Evolutionary conservation across 2,797 vertebrate species (phyloP).

Genomic region (Pachyuromys duprasi): DNA sequence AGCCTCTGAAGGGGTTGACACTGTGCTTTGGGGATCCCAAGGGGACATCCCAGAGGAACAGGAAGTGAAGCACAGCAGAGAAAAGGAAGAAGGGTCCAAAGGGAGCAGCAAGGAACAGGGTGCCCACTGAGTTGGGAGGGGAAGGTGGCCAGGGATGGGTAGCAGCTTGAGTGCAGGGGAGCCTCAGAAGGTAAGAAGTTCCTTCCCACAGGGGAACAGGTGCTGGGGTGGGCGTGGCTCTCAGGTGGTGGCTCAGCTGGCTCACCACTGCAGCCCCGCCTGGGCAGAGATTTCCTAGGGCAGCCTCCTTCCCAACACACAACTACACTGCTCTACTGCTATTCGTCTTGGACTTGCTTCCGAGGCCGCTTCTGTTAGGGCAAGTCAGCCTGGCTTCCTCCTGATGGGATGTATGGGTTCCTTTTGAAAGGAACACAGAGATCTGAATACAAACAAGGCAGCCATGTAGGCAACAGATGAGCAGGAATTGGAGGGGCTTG

Average conservation of each 20-base stretch:
- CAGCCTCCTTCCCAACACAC: rapidly evolving
- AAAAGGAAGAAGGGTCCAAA: background rate
- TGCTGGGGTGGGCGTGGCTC: too few relatives aligned
- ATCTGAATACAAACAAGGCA: background rate
- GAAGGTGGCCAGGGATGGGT: background rate
- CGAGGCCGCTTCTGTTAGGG: background rate
- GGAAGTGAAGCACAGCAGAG: background rate
- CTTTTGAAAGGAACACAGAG: background rate
- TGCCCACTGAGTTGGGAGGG: background rate
- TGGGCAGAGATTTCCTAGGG: background rate
- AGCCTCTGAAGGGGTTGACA: background rate
- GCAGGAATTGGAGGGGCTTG: background rate
- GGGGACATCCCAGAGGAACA: background rate
- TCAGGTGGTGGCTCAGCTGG: rapidly evolving
- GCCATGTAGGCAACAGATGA: background rate
- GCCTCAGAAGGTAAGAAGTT: too few relatives aligned
- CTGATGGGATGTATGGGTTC: background rate
- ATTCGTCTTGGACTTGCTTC: background rate
- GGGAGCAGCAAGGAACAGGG: background rate
- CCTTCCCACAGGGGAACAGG: background rate
- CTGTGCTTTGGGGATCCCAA: background rate
- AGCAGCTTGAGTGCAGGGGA: background rate
- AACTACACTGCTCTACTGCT: rapidly evolving
- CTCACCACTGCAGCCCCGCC: background rate
- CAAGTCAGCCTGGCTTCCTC: background rate